These are phyloP conservation scores for Oedothorax gibbosus DNA, from an alignment of 1,140 invertebrate species.

Conservation along the genomic window DNA sequence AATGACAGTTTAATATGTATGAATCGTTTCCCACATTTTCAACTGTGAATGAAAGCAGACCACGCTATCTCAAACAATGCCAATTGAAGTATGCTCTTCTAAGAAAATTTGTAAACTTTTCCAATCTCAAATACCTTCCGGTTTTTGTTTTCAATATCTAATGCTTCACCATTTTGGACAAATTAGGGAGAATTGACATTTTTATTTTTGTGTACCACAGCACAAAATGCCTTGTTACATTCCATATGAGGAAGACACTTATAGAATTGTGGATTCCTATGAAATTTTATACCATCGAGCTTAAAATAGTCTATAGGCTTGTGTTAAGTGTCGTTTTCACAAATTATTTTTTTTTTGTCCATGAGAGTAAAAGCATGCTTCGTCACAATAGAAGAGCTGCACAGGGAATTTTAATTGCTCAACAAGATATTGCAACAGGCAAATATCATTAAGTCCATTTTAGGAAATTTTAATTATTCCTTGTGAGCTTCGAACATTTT, in stretches of 20 bases:
- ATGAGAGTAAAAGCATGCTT: slow-evolving; percentile 46
- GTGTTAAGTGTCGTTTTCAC: slow-evolving; percentile 32
- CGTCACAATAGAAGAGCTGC: slow-evolving; percentile 46
- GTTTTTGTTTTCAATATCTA: slow-evolving; percentile 60
- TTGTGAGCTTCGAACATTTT: slow-evolving; percentile 45
- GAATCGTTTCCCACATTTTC: not conserved
- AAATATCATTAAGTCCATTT: slow-evolving; percentile 31
- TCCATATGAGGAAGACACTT: slow-evolving; percentile 41
- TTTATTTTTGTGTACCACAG: slow-evolving; percentile 17
- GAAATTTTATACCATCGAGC: slow-evolving; percentile 34
- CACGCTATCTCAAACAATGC: slow-evolving; percentile 2
- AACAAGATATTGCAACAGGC: slow-evolving; percentile 32
- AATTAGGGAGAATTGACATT: slow-evolving; percentile 47
- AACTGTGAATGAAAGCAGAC: slow-evolving; percentile 25
- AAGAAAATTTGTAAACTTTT: not conserved
- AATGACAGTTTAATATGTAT: not conserved
- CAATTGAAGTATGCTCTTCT: slow-evolving; percentile 19
- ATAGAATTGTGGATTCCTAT: slow-evolving; percentile 21
- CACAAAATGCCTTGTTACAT: slow-evolving; percentile 18
- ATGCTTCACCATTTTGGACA: slow-evolving; percentile 50
- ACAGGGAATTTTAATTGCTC: slow-evolving; percentile 30
- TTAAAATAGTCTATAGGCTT: slow-evolving; percentile 52
- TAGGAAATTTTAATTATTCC: slow-evolving; percentile 54
- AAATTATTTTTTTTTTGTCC: slow-evolving; percentile 30
- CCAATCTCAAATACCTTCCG: not conserved